These are phyloP conservation scores for Globodera rostochiensis DNA, from an alignment of 1,140 invertebrate genomes.

Conservation along the genomic window DNA sequence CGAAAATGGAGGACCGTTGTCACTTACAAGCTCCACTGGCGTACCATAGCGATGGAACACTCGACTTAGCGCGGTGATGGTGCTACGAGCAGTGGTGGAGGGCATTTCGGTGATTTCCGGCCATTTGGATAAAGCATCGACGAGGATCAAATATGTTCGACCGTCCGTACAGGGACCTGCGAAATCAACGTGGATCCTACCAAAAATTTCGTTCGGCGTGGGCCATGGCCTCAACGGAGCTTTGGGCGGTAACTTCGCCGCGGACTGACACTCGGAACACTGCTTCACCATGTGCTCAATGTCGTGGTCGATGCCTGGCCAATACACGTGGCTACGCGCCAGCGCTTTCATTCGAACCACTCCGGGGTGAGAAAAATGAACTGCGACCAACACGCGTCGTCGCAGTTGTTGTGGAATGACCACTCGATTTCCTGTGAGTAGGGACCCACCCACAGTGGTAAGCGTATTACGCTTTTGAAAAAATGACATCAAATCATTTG, in stretches of 20 bases:
- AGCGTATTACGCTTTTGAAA: slow-evolving; percentile 1
- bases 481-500: not conserved
- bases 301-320: slow-evolving; percentile 2
- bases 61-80: slow-evolving; percentile 10
- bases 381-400: not conserved
- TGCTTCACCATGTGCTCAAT: slow-evolving; percentile 15
- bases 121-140: slow-evolving; percentile 68
- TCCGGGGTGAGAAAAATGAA: slow-evolving; percentile 16
- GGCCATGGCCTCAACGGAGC: not conserved
- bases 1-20: not conserved
- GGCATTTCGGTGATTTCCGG: slow-evolving; percentile 67
- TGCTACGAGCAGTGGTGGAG: not conserved
- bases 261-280: slow-evolving; percentile 5
- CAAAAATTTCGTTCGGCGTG: slow-evolving; percentile 7
- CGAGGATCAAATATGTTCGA: slow-evolving; percentile 64
- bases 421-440: not conserved
- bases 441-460: not conserved
- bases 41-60: not conserved
- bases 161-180: slow-evolving; percentile 64
- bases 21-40: not conserved
- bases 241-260: slow-evolving; percentile 18
- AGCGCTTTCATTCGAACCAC: not conserved
- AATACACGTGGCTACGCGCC: slow-evolving; percentile 10
- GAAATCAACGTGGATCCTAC: slow-evolving; percentile 66
- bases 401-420: slow-evolving; percentile 7